Base-by-base conservation (phyloP, 2,797 vertebrate species). In the Rhinichthys osculus region DNA sequence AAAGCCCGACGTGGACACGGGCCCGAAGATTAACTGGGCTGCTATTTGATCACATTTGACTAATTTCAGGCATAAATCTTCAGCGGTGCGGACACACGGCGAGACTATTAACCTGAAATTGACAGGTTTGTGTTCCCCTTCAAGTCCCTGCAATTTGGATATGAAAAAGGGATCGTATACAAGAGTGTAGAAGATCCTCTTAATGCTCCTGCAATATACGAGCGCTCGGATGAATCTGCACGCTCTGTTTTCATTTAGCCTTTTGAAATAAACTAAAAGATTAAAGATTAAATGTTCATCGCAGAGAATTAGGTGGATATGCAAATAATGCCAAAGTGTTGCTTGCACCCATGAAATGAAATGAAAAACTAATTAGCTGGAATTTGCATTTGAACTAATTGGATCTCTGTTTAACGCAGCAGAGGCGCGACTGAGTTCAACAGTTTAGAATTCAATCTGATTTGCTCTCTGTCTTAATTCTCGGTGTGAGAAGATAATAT, bases 41-140 rank as follows among this genome's bases (percentile, higher is more conserved):
- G 94, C 94, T 95, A 95, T 97, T 96, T 96, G 96, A 97, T 97
- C 96, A 95, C 94, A 96, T 97, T 96, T 97, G 95, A 96, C 96
- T 97, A 96, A 97, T 97, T 97, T 96, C 95, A 93, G 92, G 92
- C 93, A 96, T 96, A 97, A 97, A 96, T 96, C 96, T 96, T 97
- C 95, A 95, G 92, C 93, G 89, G 81, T 88, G 91, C 88, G 87
- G 91, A 92, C 89, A 93, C 92, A 92, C 91, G 92, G 94, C 85
- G 91, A 93, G 91, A 91, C 91, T 94, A 94, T 94, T 93, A 93
- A 92, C 92, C 91, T 92, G 91, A 93, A 92, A 92, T 91, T 93
- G 94, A 93, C 93, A 94, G 89, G 92, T 87, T 87, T 91, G 89
- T 62, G 80, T 82, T 86, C 67, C 67, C 30, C 54, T 66, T 44